phyloP scores from a whole-genome alignment of 2,888 invertebrate genomes.

The Rhodophaea formosa region DNA sequence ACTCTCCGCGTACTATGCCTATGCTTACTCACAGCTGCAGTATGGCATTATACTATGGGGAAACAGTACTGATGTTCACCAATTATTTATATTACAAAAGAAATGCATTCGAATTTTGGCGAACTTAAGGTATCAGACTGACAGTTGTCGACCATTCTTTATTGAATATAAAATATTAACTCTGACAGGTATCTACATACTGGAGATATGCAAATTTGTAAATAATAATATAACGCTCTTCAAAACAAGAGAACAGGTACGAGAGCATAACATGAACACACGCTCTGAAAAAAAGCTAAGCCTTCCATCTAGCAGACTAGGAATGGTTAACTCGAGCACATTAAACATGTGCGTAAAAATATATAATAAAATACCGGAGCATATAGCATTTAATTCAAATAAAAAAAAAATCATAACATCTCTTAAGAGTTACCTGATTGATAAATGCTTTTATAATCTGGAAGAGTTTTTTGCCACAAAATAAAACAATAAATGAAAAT shows the following conservation, averaged over 20 bases:
- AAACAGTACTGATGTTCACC: constrained; percentile 1
- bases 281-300: not conserved
- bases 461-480: not conserved
- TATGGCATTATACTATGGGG: constrained; percentile 10
- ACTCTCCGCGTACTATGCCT: constrained; percentile 7
- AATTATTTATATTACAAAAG: not conserved
- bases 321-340: not conserved
- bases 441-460: not conserved
- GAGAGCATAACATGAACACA: not conserved
- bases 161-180: not conserved
- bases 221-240: not conserved
- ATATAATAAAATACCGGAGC: not conserved
- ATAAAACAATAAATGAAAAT: too few relatives aligned
- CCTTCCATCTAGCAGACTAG: not conserved
- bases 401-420: too few relatives aligned
- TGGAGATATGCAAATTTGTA: not conserved
- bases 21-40: not conserved
- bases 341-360: not conserved
- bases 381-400: not conserved
- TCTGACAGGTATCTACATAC: not conserved
- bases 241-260: not conserved
- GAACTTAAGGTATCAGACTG: not conserved
- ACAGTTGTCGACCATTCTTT: not conserved
- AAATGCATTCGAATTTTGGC: not conserved
- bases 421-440: not conserved